Percentiles rank a stretch among this genome's conserved stretches.
Conservation (phyloP, 2,113 vertebrate species). For the Ellobius talpinus region DNA sequence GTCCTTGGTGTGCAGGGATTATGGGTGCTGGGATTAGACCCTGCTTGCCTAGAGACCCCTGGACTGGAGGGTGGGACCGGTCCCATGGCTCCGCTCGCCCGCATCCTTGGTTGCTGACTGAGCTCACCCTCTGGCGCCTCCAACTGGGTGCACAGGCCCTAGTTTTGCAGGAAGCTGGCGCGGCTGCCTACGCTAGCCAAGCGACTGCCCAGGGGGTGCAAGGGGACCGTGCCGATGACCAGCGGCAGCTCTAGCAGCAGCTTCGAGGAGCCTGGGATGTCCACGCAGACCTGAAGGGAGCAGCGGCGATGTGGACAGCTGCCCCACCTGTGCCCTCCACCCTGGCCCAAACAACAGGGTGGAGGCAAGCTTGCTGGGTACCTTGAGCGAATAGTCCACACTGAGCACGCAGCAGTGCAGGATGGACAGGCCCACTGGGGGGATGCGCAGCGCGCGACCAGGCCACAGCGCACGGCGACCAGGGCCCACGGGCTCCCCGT, state of each 20-base stretch:
- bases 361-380: constrained; percentile 69
- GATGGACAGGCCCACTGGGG: constrained; percentile 95
- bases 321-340: background rate
- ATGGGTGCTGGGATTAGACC: background rate
- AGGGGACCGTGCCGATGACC: constrained; percentile 96
- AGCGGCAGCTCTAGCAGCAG: constrained; percentile 95
- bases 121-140: constrained; percentile 94
- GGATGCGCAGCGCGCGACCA: constrained; percentile 94
- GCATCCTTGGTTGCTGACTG: fast-evolving
- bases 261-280: constrained; percentile 96
- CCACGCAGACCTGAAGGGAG: constrained; percentile 92
- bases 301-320: fast-evolving
- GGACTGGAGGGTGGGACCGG: background rate
- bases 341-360: fast-evolving
- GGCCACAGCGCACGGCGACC: constrained; percentile 93
- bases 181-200: constrained; percentile 96
- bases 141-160: constrained; percentile 90
- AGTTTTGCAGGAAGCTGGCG: constrained; percentile 93
- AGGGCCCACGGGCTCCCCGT: constrained; percentile 89
- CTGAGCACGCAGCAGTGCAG: constrained; percentile 95
- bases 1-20: background rate
- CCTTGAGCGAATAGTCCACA: constrained; percentile 96
- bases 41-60: too few relatives aligned
- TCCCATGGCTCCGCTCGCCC: fast-evolving
- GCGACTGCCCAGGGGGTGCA: constrained; percentile 94